A percentile compares a stretch with the other conserved stretches of the same genome.
Evolutionary conservation across 2,888 invertebrate genomes (phyloP).

Genomic region (Chymomyza caudatula): DNA sequence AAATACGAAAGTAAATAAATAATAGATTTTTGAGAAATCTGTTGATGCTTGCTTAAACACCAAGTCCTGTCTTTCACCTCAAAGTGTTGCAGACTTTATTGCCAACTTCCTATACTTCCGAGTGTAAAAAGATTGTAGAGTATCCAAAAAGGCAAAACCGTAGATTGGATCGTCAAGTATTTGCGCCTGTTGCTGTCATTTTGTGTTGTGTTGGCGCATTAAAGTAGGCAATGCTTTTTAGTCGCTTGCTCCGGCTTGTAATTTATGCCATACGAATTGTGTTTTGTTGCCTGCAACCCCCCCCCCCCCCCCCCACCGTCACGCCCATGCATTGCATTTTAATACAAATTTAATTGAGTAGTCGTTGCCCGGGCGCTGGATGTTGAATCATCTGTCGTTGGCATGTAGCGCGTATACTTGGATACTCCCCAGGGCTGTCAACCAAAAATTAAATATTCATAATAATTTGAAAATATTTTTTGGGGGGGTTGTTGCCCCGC

Average conservation of each 20-base stretch:
- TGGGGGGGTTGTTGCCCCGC: constrained; percentile 44
- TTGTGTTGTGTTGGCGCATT: constrained; percentile 18
- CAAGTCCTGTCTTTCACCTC: too few relatives aligned
- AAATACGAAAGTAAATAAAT: too few relatives aligned
- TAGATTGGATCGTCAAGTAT: constrained; percentile 34
- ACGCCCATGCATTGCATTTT: constrained; percentile 26
- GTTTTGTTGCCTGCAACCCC: too few relatives aligned
- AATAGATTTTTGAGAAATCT: too few relatives aligned
- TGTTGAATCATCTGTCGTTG: constrained; percentile 42
- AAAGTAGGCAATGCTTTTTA: constrained; percentile 24
- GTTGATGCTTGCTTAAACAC: too few relatives aligned
- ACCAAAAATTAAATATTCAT: constrained; percentile 55
- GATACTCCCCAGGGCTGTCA: constrained; percentile 23
- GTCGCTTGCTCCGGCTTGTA: constrained; percentile 13
- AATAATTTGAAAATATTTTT: constrained; percentile 41
- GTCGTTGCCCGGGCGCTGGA: constrained; percentile 30
- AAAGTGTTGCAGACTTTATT: not conserved
- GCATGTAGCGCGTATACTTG: constrained; percentile 22
- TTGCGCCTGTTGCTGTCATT: constrained; percentile 60
- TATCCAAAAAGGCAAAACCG: not conserved
- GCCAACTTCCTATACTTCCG: not conserved
- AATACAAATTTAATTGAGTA: constrained; percentile 71
- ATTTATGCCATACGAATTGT: constrained; percentile 18
- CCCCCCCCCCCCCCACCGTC: too few relatives aligned
- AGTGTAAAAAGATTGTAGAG: not conserved